Evolutionary conservation across 1,140 invertebrate species (phyloP).

Genomic region (Pararge aegeria): DNA sequence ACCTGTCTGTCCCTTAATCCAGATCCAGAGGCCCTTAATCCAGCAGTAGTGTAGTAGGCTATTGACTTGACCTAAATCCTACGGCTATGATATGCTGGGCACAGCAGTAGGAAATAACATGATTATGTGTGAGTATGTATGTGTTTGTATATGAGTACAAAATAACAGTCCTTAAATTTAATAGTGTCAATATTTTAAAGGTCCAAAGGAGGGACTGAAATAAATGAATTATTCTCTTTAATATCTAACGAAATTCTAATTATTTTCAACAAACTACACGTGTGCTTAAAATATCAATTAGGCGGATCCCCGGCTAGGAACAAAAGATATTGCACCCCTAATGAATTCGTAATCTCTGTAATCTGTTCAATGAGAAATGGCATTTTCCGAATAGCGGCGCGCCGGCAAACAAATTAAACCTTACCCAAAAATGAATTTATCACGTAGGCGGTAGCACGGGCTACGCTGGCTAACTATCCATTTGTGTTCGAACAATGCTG

Average conservation of each 20-base stretch:
- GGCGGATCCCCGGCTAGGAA: slow-evolving; percentile 39
- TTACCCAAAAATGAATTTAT: slow-evolving; percentile 77
- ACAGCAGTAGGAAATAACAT: too few relatives aligned
- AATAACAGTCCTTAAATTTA: too few relatives aligned
- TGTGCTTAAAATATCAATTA: slow-evolving; percentile 68
- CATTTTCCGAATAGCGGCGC: slow-evolving; percentile 66
- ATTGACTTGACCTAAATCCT: too few relatives aligned
- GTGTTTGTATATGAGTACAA: too few relatives aligned
- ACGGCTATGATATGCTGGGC: too few relatives aligned
- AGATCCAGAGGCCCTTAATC: too few relatives aligned
- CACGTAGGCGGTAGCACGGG: slow-evolving; percentile 41
- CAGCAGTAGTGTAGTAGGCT: too few relatives aligned
- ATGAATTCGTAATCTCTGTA: slow-evolving; percentile 77
- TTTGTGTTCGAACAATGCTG: slow-evolving; percentile 46
- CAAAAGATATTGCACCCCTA: slow-evolving; percentile 71
- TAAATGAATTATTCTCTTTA: too few relatives aligned
- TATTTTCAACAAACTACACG: slow-evolving; percentile 41
- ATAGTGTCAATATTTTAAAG: too few relatives aligned
- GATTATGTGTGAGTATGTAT: too few relatives aligned
- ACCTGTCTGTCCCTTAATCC: too few relatives aligned
- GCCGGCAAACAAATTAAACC: slow-evolving; percentile 74
- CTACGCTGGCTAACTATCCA: slow-evolving; percentile 51
- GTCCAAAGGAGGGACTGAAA: too few relatives aligned
- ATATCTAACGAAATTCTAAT: neutral
- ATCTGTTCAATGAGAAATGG: slow-evolving; percentile 77